phyloP scores from a whole-genome alignment of 2,797 vertebrate genomes.

The Argentina silus region DNA sequence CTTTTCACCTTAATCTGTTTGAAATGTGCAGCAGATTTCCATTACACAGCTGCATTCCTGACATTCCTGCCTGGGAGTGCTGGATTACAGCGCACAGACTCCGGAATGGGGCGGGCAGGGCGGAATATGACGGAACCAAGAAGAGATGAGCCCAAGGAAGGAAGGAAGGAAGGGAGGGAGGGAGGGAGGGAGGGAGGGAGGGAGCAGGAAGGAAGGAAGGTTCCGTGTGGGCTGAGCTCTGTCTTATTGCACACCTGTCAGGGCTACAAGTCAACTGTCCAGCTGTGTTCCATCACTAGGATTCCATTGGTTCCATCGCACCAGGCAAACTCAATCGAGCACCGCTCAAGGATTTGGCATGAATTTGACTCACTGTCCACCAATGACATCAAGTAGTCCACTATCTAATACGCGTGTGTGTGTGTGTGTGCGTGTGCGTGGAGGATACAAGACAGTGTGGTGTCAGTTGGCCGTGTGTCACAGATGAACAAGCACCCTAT shows the following conservation, averaged over 20 bases:
- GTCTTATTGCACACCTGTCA: not conserved
- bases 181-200: too few species aligned
- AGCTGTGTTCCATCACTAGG: too few species aligned
- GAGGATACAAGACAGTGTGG: not conserved
- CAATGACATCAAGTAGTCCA: not conserved
- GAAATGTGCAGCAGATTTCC: constrained; percentile 76
- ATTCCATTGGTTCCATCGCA: too few species aligned
- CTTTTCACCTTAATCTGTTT: constrained; percentile 60
- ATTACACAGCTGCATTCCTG: constrained; percentile 75
- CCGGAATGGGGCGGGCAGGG: constrained; percentile 44
- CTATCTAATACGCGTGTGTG: too few species aligned
- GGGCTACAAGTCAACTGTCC: not conserved
- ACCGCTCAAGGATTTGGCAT: too few species aligned
- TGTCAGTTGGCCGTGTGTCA: not conserved
- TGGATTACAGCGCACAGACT: constrained; percentile 64
- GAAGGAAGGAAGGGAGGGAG: too few species aligned
- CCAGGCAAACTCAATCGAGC: too few species aligned
- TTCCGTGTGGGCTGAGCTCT: not conserved
- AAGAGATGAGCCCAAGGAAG: constrained; percentile 24
- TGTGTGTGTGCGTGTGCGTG: too few species aligned
- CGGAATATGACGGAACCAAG: constrained; percentile 18
- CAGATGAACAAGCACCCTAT: not conserved
- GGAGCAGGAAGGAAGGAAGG: too few species aligned
- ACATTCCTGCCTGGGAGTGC: constrained; percentile 69
- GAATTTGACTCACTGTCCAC: not conserved